Base-by-base conservation (phyloP, 2,888 invertebrate genomes). In the Stenchaetothrips biformis region DNA sequence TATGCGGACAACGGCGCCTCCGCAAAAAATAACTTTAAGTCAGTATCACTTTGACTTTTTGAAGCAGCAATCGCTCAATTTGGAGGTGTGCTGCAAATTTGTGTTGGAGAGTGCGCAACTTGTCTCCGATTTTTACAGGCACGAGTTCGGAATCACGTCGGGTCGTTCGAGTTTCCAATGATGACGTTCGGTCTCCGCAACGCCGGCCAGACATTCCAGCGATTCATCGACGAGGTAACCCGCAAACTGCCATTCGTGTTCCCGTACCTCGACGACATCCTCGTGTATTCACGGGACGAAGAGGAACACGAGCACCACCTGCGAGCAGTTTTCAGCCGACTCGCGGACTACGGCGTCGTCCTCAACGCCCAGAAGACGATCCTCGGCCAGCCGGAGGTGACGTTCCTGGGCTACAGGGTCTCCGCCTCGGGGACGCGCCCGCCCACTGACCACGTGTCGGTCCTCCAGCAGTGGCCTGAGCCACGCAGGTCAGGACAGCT, bases 151-250 rank as follows among this genome's bases (percentile, higher is more conserved):
- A 86, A 86, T 3, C 86, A 86, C 0, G 84, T 86, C 80, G 86
- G 86, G 6, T 81, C 86, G 7, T 87, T 84, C 79, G 86, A 87
- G 80, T 86, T 85, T 80, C 80, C 83, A 0, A 80, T 80, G 2
- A 86, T 86, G 85, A 79, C 83, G 48, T 87, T 87, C 48, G 87
- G 87, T 0, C 83, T 87, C 0, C 78, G 86, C 0, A 87, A 88
- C 81, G 86, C 87, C 0, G 85, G 85, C 2, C 86, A 87, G 81
- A 86, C 86, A 0, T 87, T 87, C 82, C 85, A 87, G 80, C 83
- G 86, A 8, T 86, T 86, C 67, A 85, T 87, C 16, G 85, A 87
- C 78, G 83, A 84, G 18, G 82, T 85, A 7, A 79, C 84, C 0
- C 81, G 83, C 4, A 85, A 81, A 7, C 79, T 85, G 4, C 84